phyloP scores from a whole-genome alignment of 2,797 vertebrate genomes.

The Oreochromis mossambicus region DNA sequence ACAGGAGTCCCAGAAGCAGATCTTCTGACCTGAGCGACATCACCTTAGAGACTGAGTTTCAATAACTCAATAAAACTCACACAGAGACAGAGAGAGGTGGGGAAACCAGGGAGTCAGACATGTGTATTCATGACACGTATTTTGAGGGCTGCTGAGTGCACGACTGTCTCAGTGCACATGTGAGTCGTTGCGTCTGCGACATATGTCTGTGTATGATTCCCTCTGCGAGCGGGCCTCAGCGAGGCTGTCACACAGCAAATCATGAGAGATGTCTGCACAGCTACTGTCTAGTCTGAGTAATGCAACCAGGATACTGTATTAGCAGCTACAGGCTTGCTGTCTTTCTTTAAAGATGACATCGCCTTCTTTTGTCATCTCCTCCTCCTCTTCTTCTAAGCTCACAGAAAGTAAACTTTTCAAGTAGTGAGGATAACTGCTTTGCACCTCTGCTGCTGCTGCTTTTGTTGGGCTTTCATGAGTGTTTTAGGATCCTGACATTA shows the following conservation, averaged over 20 bases:
- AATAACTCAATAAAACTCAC: conserved; percentile 36
- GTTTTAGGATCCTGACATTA: background rate
- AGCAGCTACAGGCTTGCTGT: conserved; percentile 20
- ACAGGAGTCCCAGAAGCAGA: conserved; percentile 27
- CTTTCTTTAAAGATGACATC: background rate
- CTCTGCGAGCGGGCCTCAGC: conserved; percentile 1
- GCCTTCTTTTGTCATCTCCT: background rate
- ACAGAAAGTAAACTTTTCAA: background rate
- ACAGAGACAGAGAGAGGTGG: background rate
- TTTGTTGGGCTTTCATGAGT: background rate
- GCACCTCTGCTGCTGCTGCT: background rate
- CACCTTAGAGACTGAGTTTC: conserved; percentile 38
- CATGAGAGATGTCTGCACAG: conserved; percentile 35
- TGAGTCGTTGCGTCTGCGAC: background rate
- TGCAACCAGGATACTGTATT: conserved; percentile 60
- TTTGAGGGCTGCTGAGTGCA: background rate
- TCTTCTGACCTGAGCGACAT: conserved; percentile 55
- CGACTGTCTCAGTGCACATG: conserved; percentile 1
- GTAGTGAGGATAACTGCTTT: background rate
- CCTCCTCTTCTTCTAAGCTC: background rate
- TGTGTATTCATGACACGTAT: conserved; percentile 46
- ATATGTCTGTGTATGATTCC: conserved; percentile 15
- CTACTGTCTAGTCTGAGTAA: conserved; percentile 48
- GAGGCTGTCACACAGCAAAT: conserved; percentile 43
- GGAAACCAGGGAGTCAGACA: conserved; percentile 15